Evolutionary conservation across 2,113 vertebrate species (phyloP), one percentile per base, ranked within the genome.

Genomic region (Esox niger): DNA sequence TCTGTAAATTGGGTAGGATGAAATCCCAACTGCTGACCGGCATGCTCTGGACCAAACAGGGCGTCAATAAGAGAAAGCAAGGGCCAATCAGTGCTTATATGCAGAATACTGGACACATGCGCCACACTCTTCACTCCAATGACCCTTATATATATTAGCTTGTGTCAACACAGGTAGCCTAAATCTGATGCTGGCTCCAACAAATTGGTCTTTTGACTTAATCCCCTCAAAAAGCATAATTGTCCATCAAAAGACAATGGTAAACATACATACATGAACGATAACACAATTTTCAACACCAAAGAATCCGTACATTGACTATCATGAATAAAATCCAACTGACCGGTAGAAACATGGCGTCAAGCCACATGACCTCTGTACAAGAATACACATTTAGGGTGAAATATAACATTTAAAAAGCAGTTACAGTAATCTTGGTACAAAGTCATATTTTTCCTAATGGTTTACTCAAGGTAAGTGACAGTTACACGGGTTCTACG

Each of bases 401-500:
- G 62, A 69, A 84, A 71, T 60, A 71, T 38, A 82, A 85, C 82
- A 86, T 61, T 64, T 54, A 76, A 1, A 86, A 88, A 88, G 87
- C 86, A 69, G n/a, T n/a, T n/a, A n/a, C n/a, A n/a, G n/a, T 78
- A 70, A 32, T 79, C 71, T 75, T 33, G 33, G 74, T 73, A 80
- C 61, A 79, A 79, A 15, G 13, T 38, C 63, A 55, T 61, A n/a
- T n/a, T 1, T 72, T 2, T 6, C 73, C 68, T 80, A 63, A 72
- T 23, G 29, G 77, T 69, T 69, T 62, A 73, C 75, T 73, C 49
- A 8, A 38, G 73, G 78, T 82, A 79, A 79, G 77, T 79, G n/a
- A 59, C 29, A 81, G 70, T 78, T 83, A 87, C 73, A 71, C 63
- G 76, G 88, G 86, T 89, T 82, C 79, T 79, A 74, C 70, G 38